A percentile compares a stretch with the other conserved stretches of the same genome.
phyloP scores from a whole-genome alignment of 2,113 vertebrate species.

The Pelecanoides urinatrix region DNA sequence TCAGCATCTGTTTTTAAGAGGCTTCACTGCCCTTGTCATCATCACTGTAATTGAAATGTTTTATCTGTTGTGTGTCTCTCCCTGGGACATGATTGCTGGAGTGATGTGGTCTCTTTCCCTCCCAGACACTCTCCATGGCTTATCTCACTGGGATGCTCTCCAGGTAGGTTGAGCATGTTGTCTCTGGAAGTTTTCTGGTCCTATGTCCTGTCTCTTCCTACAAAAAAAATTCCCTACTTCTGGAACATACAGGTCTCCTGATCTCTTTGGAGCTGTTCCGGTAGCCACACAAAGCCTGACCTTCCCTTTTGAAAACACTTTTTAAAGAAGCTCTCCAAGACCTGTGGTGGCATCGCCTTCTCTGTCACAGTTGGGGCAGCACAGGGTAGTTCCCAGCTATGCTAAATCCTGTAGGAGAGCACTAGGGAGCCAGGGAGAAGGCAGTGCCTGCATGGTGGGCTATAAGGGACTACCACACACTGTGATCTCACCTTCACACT shows the following conservation, averaged over 20 bases:
- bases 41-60: background rate
- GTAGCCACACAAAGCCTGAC: background rate
- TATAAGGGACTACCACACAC: rapidly evolving
- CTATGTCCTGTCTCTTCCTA: background rate
- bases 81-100: background rate
- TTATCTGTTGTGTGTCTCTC: background rate
- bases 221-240: rapidly evolving
- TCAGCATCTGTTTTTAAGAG: background rate
- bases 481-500: background rate
- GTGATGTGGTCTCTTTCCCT: background rate
- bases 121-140: conserved; percentile 90
- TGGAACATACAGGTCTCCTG: background rate
- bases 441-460: background rate
- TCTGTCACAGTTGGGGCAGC: no score
- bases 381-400: background rate
- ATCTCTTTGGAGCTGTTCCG: background rate
- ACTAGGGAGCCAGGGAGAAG: background rate
- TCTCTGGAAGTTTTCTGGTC: background rate
- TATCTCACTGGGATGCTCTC: conserved; percentile 94
- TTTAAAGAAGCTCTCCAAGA: background rate
- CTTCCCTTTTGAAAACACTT: background rate
- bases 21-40: background rate
- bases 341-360: background rate
- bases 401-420: background rate
- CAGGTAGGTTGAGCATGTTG: conserved; percentile 70